phyloP scores from a whole-genome alignment of 2,113 vertebrate genomes.

The Oreochromis niloticus region DNA sequence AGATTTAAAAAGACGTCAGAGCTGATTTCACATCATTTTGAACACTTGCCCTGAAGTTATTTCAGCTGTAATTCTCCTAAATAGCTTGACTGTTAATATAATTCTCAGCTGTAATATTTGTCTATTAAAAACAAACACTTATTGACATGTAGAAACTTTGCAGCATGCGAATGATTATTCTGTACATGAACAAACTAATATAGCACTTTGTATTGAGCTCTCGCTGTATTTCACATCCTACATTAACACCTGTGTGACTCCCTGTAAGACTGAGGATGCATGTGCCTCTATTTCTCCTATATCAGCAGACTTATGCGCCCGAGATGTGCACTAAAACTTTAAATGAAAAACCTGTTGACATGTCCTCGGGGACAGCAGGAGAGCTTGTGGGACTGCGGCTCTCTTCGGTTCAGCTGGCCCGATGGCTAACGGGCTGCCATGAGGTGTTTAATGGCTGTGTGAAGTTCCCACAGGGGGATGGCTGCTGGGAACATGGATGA shows the following conservation, averaged over 20 bases:
- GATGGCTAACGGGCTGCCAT: constrained; percentile 50
- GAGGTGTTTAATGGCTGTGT: constrained; percentile 68
- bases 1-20: neutral
- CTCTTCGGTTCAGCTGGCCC: constrained; percentile 42
- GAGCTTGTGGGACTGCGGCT: constrained; percentile 8
- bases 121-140: neutral
- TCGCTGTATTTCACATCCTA: neutral
- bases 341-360: constrained; percentile 68
- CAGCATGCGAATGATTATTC: neutral
- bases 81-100: neutral
- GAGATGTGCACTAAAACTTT: constrained; percentile 49
- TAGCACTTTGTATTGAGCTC: neutral
- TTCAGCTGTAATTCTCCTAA: neutral
- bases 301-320: constrained; percentile 48
- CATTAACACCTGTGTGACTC: constrained; percentile 24
- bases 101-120: neutral
- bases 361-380: constrained; percentile 10
- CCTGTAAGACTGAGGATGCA: neutral
- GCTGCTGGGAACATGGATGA: constrained; percentile 61
- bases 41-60: neutral
- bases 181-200: neutral
- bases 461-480: constrained; percentile 53
- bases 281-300: constrained; percentile 11
- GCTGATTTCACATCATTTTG: neutral
- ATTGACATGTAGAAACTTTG: neutral